phyloP scores from a whole-genome alignment of 2,888 invertebrate species.

The Cheilosia pagana region DNA sequence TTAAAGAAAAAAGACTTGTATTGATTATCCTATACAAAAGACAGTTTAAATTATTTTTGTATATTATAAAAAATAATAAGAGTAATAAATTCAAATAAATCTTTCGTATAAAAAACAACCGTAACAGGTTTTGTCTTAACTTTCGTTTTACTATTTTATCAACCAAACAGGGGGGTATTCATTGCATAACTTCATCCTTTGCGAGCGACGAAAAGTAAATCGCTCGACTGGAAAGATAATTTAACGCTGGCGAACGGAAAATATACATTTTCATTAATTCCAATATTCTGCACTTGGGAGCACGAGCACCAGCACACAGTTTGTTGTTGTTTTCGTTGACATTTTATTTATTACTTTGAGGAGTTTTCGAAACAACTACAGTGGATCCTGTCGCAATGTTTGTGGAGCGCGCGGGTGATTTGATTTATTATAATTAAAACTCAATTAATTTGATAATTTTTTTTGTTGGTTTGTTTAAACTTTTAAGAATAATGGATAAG shows the following conservation, averaged over 20 bases:
- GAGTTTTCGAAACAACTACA: constrained; percentile 37
- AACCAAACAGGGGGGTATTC: background rate
- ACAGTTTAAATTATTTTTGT: background rate
- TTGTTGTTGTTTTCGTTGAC: constrained; percentile 34
- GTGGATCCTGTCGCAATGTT: background rate
- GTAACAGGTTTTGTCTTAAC: constrained; percentile 21
- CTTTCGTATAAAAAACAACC: constrained; percentile 20
- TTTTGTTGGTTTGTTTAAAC: background rate
- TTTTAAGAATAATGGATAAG: constrained; percentile 24
- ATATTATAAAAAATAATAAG: background rate
- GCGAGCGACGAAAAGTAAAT: constrained; percentile 40
- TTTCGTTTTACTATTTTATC: background rate
- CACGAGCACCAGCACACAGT: background rate
- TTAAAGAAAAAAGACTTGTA: constrained; percentile 6
- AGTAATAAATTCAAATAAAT: constrained; percentile 34
- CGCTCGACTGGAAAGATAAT: constrained; percentile 72
- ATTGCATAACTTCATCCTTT: constrained; percentile 45
- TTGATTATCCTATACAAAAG: background rate
- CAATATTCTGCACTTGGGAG: constrained; percentile 61
- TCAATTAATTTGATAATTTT: constrained; percentile 46
- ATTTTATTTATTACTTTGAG: constrained; percentile 62
- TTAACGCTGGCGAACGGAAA: constrained; percentile 72
- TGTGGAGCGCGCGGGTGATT: background rate
- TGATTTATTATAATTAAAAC: constrained; percentile 72
- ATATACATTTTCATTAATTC: constrained; percentile 74